Evolutionary conservation across 35 echinoderm and acorn worm species (phyloP).

Genomic region (Strongylocentrotus purpuratus): DNA sequence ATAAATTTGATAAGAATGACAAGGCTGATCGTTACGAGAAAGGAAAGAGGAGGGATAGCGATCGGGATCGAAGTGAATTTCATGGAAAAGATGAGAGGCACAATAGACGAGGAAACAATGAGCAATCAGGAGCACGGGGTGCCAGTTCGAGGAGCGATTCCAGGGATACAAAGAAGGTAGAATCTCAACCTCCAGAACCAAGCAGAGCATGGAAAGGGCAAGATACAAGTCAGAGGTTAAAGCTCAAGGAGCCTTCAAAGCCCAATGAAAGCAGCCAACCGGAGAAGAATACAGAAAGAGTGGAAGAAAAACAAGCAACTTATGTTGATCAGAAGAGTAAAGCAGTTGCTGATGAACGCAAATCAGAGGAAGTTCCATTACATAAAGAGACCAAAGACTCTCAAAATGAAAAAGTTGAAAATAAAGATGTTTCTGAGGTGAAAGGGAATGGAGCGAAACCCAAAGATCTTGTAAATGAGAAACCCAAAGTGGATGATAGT

Average conservation of each 20-base stretch:
- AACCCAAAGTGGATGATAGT: neutral
- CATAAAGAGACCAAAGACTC: slow-evolving; percentile 51
- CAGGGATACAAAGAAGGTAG: slow-evolving; percentile 31
- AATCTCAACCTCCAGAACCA: slow-evolving; percentile 32
- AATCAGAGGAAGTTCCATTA: slow-evolving; percentile 20
- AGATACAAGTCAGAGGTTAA: slow-evolving; percentile 47
- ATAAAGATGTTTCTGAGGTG: slow-evolving; percentile 19
- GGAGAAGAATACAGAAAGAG: neutral
- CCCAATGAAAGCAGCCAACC: neutral
- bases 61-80: neutral
- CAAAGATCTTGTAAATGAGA: slow-evolving; percentile 24
- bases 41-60: slow-evolving; percentile 33
- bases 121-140: neutral
- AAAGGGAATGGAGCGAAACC: slow-evolving; percentile 39
- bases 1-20: slow-evolving; percentile 29
- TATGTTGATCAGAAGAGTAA: slow-evolving; percentile 24
- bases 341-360: neutral
- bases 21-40: slow-evolving; percentile 23
- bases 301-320: slow-evolving; percentile 39
- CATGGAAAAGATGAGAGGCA: slow-evolving; percentile 29
- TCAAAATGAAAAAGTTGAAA: slow-evolving; percentile 52
- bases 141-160: neutral
- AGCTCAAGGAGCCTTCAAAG: slow-evolving; percentile 33
- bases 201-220: slow-evolving; percentile 34
- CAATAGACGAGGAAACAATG: slow-evolving; percentile 7